Base-by-base conservation (phyloP, 2,797 vertebrate genomes). In the Hoplostethus mediterraneus region DNA sequence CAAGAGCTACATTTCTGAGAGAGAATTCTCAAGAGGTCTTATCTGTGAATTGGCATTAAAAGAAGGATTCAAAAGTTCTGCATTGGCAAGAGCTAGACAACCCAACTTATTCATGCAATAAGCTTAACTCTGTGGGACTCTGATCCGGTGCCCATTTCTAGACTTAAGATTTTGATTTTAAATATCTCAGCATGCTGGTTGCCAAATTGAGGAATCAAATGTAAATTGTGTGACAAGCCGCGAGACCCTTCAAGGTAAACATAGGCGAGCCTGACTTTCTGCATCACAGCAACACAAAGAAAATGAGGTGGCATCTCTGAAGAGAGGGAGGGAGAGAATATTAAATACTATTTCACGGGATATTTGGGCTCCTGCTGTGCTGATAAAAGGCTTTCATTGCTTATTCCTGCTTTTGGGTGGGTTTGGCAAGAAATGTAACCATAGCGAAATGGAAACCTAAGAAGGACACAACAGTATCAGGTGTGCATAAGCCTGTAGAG, bases 291-390 rank as follows among this genome's bases (percentile, higher is more conserved):
- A 42, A 25, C 81, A 86, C 81, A 82, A 85, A 89, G 80, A 76
- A 67, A 80, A 83, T 67, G 66, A 81, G 76, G 81, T 62, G 62
- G 77, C 75, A 75, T 81, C 68, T 79, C 73, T 52, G 77, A 30
- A 69, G 80, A 66, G 33, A 48, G 4, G 47, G 62, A 33, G 33
- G 63, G 36, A 70, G 67, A 42, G 82, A 90, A 91, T 90, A 86
- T 87, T 88, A 88, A 90, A 89, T 74, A 89, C 45, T 53, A 77
- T 91, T 90, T 90, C 77, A 89, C 28, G 56, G 73, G 66, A 73
- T 87, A 79, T 86, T 87, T 85, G 68, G 74, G 58, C 70, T 67
- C 81, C 86, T 80, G 80, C 82, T 88, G 82, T 75, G 84, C 63
- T 69, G 82, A 87, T 85, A 63, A 87, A 88, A 85, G 55, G 63